These are phyloP conservation scores for Acrocyrtus sp. DNA, from an alignment of 2,888 invertebrate genomes.

Conservation along the genomic window DNA sequence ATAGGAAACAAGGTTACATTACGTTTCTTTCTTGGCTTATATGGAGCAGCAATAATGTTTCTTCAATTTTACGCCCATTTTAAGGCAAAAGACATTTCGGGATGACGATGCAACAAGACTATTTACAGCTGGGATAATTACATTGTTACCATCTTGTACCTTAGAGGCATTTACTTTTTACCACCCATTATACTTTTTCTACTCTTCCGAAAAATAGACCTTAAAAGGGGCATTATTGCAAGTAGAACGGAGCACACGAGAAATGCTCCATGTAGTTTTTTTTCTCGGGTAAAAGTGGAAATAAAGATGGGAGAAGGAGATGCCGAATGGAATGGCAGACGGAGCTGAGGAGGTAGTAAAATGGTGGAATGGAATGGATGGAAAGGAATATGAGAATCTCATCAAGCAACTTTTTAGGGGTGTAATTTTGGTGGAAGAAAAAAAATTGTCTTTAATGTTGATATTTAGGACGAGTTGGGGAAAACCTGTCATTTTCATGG, in stretches of 20 bases:
- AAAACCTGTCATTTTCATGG: no score
- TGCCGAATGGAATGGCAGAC: slow-evolving; percentile 10
- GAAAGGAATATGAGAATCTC: no score
- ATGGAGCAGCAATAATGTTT: no score
- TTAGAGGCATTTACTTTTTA: slow-evolving; percentile 58
- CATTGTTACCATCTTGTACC: slow-evolving; percentile 63
- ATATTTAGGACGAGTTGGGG: no score
- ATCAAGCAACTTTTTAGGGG: no score
- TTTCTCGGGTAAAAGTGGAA: slow-evolving; percentile 2
- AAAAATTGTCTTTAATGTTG: no score
- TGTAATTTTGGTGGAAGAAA: no score
- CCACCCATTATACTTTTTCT: slow-evolving; percentile 29
- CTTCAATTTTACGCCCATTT: no score
- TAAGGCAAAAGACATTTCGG: no score
- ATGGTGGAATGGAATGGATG: no score
- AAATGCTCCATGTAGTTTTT: neutral
- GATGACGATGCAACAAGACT: slow-evolving; percentile 45
- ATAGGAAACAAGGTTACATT: no score
- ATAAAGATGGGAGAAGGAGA: slow-evolving; percentile 9
- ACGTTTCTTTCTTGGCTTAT: no score
- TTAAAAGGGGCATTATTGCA: slow-evolving; percentile 42
- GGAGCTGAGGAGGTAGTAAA: slow-evolving; percentile 4
- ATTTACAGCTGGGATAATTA: slow-evolving; percentile 61
- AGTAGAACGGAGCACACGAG: slow-evolving; percentile 5
- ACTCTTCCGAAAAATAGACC: slow-evolving; percentile 24